phyloP scores from a whole-genome alignment of 2,113 vertebrate genomes.

The Columba livia region DNA sequence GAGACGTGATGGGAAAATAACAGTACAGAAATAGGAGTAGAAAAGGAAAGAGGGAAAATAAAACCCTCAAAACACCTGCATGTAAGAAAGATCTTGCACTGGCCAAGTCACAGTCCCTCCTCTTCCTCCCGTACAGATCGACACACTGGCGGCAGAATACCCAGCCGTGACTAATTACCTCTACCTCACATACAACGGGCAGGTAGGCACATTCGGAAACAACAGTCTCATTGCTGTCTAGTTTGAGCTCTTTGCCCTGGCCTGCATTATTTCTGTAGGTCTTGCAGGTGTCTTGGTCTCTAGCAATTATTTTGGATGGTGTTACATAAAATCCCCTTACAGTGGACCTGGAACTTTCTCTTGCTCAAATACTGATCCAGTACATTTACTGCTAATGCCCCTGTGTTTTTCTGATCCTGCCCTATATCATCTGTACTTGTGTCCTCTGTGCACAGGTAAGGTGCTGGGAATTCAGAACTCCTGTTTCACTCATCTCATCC shows the following conservation, averaged over 20 bases:
- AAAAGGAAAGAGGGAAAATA: background rate
- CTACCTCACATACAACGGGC: slow-evolving; percentile 91
- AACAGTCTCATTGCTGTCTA: background rate
- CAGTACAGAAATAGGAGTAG: background rate
- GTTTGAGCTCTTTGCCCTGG: background rate
- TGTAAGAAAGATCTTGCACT: background rate
- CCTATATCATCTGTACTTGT: background rate
- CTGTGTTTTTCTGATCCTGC: background rate
- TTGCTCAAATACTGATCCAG: background rate
- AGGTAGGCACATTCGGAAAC: slow-evolving; percentile 75
- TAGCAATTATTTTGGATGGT: background rate
- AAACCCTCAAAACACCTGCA: background rate
- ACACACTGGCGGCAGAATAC: slow-evolving; percentile 94
- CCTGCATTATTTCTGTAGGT: background rate
- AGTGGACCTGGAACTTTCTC: background rate
- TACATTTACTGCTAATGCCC: background rate
- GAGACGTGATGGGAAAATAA: background rate
- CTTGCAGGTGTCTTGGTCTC: background rate
- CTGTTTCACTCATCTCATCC: background rate
- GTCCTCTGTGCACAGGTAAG: background rate
- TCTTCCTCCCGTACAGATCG: slow-evolving; percentile 80
- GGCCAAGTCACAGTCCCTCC: background rate
- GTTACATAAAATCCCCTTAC: background rate
- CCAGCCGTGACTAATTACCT: slow-evolving; percentile 93
- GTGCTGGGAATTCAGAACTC: background rate